Evolutionary conservation across 1,140 invertebrate species (phyloP), one percentile per base, ranked within the genome.

Genomic region (Pseudomyrmex sp.): DNA sequence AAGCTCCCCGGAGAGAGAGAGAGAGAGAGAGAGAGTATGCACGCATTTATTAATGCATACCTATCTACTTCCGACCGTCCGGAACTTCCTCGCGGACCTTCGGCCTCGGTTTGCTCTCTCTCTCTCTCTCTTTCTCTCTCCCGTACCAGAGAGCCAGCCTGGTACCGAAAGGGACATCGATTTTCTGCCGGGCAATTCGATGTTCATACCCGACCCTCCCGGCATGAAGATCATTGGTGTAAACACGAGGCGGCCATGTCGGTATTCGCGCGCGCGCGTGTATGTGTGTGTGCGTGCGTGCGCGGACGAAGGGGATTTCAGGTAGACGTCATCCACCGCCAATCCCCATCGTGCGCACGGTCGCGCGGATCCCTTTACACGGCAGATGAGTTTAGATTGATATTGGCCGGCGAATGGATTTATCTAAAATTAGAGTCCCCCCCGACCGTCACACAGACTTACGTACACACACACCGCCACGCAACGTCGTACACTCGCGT

Each of bases 341-440:
- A 65, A 3, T 50, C 15, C 20, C 13, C 18, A 74, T 35, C 35
- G 5, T 35, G 52, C 59, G 46, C 9, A 18, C 80, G 50, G 61
- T 23, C 80, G 50, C 72, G 35, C 61, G 44, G 50, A 26, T 58
- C 52, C 74, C 46, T 63, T 73, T 75, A 59, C 77, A 72, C 52
- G 61, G 54, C n/a, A 56, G 58, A 82, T 82, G 52, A 63, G 73
- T 58, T 77, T 62, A 62, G 70, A 88, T 83, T 82, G 62, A 82
- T 86, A 83, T 88, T 82, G 84, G 73, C 62, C 72, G 65, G 13
- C 73, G 74, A 86, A 86, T 82, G 65, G 85, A 87, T 90, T 90
- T 88, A 87, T 90, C 84, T 90, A 88, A 89, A 90, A 90, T 89
- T 88, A 89, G 88, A 88, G 61, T 65, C 58, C 18, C 18, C 18